Evolutionary conservation across 2,113 vertebrate genomes (phyloP), one percentile per base, ranked within the genome.

Genomic region (Semicossyphus pulcher): DNA sequence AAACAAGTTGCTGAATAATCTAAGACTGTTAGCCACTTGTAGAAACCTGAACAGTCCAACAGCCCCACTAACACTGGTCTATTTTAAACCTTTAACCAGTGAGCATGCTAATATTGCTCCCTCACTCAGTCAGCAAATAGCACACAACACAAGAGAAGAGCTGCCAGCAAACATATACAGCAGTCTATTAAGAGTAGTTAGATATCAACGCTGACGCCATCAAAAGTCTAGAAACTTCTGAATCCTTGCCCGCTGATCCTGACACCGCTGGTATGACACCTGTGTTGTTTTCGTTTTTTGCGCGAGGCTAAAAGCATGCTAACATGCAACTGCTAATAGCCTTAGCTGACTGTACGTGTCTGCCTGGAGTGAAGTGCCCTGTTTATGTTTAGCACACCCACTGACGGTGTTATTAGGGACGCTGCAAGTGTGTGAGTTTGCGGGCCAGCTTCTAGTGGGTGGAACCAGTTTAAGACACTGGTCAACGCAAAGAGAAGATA

Each of bases 71-170:
- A 25, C 39, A 20, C 63, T 59, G 67, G n/a, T 90, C 90, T 91
- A 91, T 91, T 89, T 91, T 86, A 83, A 90, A 80, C 81, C 68
- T 42, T 41, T 74, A 16, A 53, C 47, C 32, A 47, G 47, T 61
- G 58, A 75, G 67, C 41, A n/a, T 58, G 42, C 18, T 44, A 44
- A 44, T 59, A 28, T 54, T 57, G 10, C 26, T 31, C n/a, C 14
- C 20, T 15, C 54, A 48, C 31, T 10, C 51, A 36, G 20, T 36
- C 57, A 60, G 51, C 25, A 84, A 63, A 67, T 57, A 72, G 69
- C 51, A 31, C 47, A 57, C 54, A 48, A 57, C 44, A 76, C 20
- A 63, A 26, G 32, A 47, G 70, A n/a, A 74, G 64, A 64, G 28
- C 34, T 41, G 57, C 23, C 49, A 75, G 36, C 25, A 28, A 26